A percentile compares a stretch with the other conserved stretches of the same genome.
Evolutionary conservation across 2,113 vertebrate genomes (phyloP).

Genomic region (Lipotes vexillifer): DNA sequence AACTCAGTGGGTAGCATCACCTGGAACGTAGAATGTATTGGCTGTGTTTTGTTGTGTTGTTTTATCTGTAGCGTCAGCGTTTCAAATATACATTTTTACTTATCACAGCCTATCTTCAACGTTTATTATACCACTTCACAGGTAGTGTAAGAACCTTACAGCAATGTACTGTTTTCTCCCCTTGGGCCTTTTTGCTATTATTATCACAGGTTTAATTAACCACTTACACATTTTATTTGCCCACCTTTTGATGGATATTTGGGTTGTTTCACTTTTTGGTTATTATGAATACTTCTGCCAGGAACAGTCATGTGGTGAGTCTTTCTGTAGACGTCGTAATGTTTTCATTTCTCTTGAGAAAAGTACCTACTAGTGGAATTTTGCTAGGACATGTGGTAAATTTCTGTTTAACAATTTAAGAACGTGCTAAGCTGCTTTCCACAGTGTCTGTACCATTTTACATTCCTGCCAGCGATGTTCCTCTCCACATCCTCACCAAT

Average conservation of each 20-base stretch:
- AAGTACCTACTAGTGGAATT: not conserved
- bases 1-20: slow-evolving; percentile 25
- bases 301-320: not conserved
- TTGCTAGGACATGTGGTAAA: not conserved
- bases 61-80: not conserved
- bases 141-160: rapidly evolving
- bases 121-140: no score
- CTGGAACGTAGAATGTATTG: slow-evolving; percentile 46
- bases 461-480: rapidly evolving
- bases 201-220: not conserved
- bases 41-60: not conserved
- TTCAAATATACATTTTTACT: not conserved
- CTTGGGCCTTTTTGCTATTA: not conserved
- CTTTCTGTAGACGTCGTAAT: not conserved
- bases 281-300: not conserved
- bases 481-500: not conserved
- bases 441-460: not conserved
- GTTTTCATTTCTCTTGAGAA: not conserved
- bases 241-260: not conserved
- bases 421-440: not conserved
- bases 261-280: not conserved
- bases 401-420: not conserved
- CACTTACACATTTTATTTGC: not conserved
- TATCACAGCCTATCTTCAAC: rapidly evolving
- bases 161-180: not conserved